Conservation (phyloP, 64 coral and sea anemone species). For the Astreopora myriophthalma region DNA sequence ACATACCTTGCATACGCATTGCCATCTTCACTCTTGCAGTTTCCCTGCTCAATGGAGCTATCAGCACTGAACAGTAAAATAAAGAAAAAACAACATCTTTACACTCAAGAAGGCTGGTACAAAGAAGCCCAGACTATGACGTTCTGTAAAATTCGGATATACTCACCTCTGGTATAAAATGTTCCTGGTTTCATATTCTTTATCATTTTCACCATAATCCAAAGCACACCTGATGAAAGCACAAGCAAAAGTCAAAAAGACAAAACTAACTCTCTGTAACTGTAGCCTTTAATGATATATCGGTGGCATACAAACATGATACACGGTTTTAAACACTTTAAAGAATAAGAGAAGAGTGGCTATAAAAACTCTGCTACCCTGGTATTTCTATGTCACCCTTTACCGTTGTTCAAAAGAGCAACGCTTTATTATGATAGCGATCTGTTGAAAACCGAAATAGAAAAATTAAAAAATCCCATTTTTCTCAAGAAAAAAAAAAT, state of each 20-base stretch:
- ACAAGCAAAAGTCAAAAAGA: background rate
- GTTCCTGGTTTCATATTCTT: constrained; percentile 3
- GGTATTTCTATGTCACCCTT: no score
- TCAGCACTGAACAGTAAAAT: background rate
- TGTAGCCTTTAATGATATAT: no score
- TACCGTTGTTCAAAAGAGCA: no score
- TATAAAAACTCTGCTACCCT: no score
- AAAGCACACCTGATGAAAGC: background rate
- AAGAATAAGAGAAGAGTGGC: no score
- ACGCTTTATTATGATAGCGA: no score
- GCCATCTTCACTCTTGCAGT: background rate
- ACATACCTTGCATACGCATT: constrained; percentile 21
- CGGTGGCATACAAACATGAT: no score
- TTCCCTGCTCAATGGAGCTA: background rate
- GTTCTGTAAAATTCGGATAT: background rate
- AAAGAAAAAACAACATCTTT: background rate
- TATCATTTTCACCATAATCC: background rate
- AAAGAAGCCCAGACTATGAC: background rate
- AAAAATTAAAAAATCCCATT: no score
- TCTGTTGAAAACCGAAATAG: no score
- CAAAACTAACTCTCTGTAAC: no score
- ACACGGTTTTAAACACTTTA: no score
- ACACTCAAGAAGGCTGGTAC: background rate
- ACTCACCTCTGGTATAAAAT: constrained; percentile 10
- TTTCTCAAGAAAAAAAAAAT: no score